Conservation (phyloP, 2,797 vertebrate species). For the Onychomys leucogaster region DNA sequence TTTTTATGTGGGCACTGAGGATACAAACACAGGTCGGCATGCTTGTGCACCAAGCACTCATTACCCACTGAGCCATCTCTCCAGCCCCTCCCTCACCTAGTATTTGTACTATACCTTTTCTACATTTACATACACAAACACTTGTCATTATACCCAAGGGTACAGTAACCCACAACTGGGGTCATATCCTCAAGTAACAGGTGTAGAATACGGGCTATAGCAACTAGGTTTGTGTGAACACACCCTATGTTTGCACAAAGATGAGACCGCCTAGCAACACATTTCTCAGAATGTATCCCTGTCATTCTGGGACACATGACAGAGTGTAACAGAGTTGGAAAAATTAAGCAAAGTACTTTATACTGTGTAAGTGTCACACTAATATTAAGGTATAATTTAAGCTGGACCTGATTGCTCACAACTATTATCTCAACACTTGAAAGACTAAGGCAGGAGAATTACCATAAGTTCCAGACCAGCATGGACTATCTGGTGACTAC, state of each 20-base stretch:
- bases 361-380: not conserved
- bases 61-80: not conserved
- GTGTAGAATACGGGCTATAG: not conserved
- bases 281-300: not conserved
- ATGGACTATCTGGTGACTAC: not conserved
- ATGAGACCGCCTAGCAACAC: not conserved
- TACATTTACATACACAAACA: not conserved
- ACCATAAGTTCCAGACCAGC: not conserved
- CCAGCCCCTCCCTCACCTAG: not conserved
- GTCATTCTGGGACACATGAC: not conserved
- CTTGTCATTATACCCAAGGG: not conserved
- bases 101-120: not conserved
- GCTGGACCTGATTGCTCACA: not conserved
- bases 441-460: not conserved
- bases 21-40: not conserved
- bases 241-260: not conserved
- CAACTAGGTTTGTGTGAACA: not conserved
- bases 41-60: not conserved
- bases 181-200: not conserved
- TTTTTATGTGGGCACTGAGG: not conserved
- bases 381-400: conserved; percentile 32
- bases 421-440: not conserved
- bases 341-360: not conserved
- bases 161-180: not conserved
- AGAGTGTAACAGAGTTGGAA: not conserved